These are phyloP conservation scores for Agrotis puta DNA, from an alignment of 2,888 invertebrate species.

Conservation along the genomic window DNA sequence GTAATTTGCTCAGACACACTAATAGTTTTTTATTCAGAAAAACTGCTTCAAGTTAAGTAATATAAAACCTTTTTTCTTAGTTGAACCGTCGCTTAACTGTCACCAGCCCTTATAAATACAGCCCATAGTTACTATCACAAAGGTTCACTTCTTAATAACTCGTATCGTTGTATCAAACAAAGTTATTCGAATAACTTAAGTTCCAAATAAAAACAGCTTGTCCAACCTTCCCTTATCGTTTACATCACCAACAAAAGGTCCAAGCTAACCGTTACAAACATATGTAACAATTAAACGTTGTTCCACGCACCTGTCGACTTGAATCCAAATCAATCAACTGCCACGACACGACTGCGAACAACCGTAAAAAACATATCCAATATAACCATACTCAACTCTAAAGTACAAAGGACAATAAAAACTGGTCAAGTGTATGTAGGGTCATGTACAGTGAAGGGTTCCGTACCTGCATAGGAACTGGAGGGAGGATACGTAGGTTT, in stretches of 20 bases:
- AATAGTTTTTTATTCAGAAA: too few relatives aligned
- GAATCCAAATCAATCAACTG: slow-evolving; percentile 61
- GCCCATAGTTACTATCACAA: too few relatives aligned
- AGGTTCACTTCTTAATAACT: not conserved
- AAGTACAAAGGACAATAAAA: slow-evolving; percentile 26
- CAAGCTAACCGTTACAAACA: slow-evolving; percentile 44
- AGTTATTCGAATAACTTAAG: not conserved
- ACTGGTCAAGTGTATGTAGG: not conserved
- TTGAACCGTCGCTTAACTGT: too few relatives aligned
- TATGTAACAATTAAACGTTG: slow-evolving; percentile 65
- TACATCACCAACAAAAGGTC: slow-evolving; percentile 29
- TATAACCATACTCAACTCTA: slow-evolving; percentile 31
- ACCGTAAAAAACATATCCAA: slow-evolving; percentile 64
- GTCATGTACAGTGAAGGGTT: not conserved
- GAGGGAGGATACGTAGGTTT: too few relatives aligned
- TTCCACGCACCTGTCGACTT: slow-evolving; percentile 70
- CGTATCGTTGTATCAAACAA: not conserved
- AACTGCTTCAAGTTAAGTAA: too few relatives aligned
- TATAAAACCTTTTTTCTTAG: too few relatives aligned
- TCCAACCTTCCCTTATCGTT: slow-evolving; percentile 10
- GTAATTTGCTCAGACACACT: too few relatives aligned
- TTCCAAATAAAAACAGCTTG: not conserved
- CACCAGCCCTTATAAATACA: too few relatives aligned
- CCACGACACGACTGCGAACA: slow-evolving; percentile 50
- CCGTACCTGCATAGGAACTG: too few relatives aligned